Conservation (phyloP, 2,113 vertebrate species). For the Callionymus lyra region DNA sequence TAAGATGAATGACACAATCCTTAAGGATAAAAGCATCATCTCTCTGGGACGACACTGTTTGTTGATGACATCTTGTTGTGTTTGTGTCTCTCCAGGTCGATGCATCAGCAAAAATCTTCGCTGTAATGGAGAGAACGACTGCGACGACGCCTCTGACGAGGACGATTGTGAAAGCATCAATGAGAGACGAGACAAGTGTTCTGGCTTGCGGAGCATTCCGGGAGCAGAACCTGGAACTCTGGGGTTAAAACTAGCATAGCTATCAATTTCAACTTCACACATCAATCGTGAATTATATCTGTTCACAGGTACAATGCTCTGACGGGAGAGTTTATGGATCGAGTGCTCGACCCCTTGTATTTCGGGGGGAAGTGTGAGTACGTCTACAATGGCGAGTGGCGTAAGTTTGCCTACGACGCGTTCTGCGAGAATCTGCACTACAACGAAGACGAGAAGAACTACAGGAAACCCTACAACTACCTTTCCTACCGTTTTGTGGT, state of each 20-base stretch:
- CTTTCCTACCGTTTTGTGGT: conserved; percentile 80
- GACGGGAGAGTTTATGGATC: conserved; percentile 55
- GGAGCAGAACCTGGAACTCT: conserved; percentile 65
- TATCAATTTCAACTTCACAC: too few relatives aligned
- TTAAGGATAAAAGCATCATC: too few relatives aligned
- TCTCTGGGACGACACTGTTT: too few relatives aligned
- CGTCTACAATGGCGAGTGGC: conserved; percentile 90
- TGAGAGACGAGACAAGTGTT: conserved; percentile 60
- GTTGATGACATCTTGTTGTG: too few relatives aligned
- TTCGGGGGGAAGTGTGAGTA: conserved; percentile 80
- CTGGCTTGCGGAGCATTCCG: conserved; percentile 67
- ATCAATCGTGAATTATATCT: not conserved
- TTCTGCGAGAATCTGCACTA: conserved; percentile 80
- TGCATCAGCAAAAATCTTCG: conserved; percentile 76
- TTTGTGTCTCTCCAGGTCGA: conserved; percentile 69
- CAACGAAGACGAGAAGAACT: conserved; percentile 81
- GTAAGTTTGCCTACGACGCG: conserved; percentile 73
- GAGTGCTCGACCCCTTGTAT: conserved; percentile 69
- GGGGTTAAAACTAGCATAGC: conserved; percentile 60
- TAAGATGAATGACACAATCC: too few relatives aligned
- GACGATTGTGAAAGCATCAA: conserved; percentile 54
- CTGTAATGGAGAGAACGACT: conserved; percentile 83
- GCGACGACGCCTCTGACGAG: conserved; percentile 77
- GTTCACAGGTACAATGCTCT: conserved; percentile 75
- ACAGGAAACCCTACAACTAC: conserved; percentile 85